phyloP scores from a whole-genome alignment of 2,888 invertebrate genomes.

The Limnephilus rhombicus region DNA sequence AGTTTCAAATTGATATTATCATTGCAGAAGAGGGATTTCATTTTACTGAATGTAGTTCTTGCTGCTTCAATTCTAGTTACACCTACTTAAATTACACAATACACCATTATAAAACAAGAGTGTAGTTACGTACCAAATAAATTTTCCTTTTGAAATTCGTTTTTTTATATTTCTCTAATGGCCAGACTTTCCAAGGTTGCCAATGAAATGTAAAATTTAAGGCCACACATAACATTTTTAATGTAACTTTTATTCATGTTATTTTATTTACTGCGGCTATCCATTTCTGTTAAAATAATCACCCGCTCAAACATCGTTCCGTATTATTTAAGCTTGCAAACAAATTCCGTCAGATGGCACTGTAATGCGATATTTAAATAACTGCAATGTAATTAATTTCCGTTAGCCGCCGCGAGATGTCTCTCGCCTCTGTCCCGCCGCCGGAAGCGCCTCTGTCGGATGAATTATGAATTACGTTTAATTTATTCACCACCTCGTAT shows the following conservation, averaged over 20 bases:
- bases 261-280: not conserved
- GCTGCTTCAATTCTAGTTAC: too few species aligned
- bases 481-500: conserved; percentile 63
- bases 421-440: conserved; percentile 50
- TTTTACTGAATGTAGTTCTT: too few species aligned
- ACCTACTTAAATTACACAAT: too few species aligned
- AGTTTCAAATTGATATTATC: too few species aligned
- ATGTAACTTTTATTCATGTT: not conserved
- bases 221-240: not conserved
- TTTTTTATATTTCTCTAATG: not conserved
- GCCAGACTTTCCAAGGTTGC: not conserved
- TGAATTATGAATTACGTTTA: conserved; percentile 65
- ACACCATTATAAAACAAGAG: too few species aligned
- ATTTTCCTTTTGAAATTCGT: too few species aligned
- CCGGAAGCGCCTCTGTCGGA: conserved; percentile 50
- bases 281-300: not conserved
- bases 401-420: conserved; percentile 54
- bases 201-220: not conserved
- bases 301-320: not conserved
- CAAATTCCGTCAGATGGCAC: conserved; percentile 42
- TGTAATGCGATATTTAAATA: conserved; percentile 47
- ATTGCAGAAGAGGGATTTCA: too few species aligned
- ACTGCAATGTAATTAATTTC: conserved; percentile 57
- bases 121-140: too few species aligned
- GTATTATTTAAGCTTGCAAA: conserved; percentile 1